Evolutionary conservation across 2,888 invertebrate species (phyloP).

Genomic region (Rhamnusium bicolor): DNA sequence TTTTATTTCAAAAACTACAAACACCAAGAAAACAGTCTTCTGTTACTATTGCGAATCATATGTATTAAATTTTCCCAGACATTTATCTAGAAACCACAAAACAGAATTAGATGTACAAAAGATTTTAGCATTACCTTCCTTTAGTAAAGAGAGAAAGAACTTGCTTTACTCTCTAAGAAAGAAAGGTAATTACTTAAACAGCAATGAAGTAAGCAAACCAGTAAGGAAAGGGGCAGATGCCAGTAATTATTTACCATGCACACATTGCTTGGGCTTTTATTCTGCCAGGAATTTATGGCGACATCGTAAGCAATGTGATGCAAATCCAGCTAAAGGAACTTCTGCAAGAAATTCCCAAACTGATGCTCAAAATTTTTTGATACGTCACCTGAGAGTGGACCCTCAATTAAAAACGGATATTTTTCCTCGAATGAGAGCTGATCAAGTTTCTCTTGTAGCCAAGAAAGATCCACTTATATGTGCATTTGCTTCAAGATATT

Average conservation of each 20-base stretch:
- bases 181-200: background rate
- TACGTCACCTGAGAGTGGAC: background rate
- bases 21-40: too few species aligned
- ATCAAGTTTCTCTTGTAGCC: background rate
- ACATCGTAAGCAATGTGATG: background rate
- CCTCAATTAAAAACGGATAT: background rate
- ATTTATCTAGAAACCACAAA: background rate
- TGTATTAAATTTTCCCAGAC: background rate
- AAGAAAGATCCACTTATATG: background rate
- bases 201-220: background rate
- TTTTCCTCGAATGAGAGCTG: slow-evolving; percentile 14
- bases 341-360: background rate
- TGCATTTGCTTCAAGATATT: background rate
- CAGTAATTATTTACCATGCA: background rate
- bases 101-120: background rate
- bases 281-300: background rate
- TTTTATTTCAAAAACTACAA: too few species aligned
- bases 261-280: background rate
- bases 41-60: background rate
- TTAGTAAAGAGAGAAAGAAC: background rate
- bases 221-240: background rate
- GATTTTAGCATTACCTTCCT: background rate
- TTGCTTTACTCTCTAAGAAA: background rate
- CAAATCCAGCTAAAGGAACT: too few species aligned
- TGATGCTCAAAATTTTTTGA: background rate